These are phyloP conservation scores for Heliocidaris erythrogramma DNA, from an alignment of 35 echinoderm and acorn worm species.

Conservation along the genomic window DNA sequence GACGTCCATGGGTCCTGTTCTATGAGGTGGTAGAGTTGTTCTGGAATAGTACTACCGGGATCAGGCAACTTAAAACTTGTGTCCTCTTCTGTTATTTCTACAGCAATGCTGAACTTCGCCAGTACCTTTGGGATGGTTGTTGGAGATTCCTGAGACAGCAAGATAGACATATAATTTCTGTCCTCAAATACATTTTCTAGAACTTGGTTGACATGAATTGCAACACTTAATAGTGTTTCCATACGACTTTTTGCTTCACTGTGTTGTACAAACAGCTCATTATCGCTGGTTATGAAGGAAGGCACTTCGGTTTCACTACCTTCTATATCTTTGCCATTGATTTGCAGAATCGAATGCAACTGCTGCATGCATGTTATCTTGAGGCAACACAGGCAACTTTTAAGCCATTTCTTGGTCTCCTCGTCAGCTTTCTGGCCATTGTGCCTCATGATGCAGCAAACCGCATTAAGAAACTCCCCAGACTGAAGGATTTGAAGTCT, in stretches of 20 bases:
- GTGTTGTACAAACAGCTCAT: neutral
- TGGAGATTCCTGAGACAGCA: neutral
- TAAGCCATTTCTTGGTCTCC: neutral
- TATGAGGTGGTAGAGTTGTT: slow-evolving; percentile 52
- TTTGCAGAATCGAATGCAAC: neutral
- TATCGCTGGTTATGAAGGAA: neutral
- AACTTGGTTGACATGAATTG: neutral
- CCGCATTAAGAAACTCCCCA: neutral
- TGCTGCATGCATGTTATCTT: slow-evolving; percentile 22
- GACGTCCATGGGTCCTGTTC: slow-evolving; percentile 56
- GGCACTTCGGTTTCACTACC: neutral
- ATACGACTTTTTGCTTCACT: neutral
- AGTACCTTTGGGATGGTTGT: neutral
- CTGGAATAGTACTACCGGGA: slow-evolving; percentile 37
- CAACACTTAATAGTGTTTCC: slow-evolving; percentile 15
- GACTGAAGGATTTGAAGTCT: slow-evolving; percentile 18
- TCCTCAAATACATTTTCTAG: neutral
- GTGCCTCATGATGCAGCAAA: neutral
- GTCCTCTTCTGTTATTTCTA: neutral
- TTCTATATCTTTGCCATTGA: neutral
- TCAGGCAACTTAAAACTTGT: neutral
- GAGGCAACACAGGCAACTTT: neutral
- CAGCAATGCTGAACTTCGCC: neutral
- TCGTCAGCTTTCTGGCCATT: neutral
- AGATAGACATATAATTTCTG: neutral